Evolutionary conservation across 1,140 invertebrate genomes (phyloP).

Genomic region (Eciton burchellii): DNA sequence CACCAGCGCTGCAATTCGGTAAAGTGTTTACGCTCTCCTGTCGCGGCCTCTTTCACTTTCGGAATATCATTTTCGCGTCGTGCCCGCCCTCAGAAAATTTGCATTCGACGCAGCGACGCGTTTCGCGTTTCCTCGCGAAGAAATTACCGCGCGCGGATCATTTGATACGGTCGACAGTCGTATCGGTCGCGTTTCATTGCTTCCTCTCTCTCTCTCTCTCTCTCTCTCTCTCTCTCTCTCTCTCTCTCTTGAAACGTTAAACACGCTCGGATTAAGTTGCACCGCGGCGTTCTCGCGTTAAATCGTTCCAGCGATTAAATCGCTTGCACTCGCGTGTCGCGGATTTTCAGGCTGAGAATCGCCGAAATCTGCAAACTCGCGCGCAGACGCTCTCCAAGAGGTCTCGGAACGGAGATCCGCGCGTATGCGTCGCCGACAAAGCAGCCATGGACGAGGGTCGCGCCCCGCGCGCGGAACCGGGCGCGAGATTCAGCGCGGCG

Average conservation of each 20-base stretch:
- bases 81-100: constrained; percentile 57
- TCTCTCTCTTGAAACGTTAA: constrained; percentile 5
- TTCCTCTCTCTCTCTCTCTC: too few relatives aligned
- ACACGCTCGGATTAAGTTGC: neutral
- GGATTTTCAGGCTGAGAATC: neutral
- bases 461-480: neutral
- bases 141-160: constrained; percentile 21
- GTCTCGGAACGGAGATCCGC: neutral
- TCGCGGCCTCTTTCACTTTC: constrained; percentile 59
- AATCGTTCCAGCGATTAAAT: constrained; percentile 10
- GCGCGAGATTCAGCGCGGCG: constrained; percentile 58
- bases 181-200: neutral
- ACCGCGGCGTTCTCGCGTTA: neutral
- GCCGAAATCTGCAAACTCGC: neutral
- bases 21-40: constrained; percentile 50
- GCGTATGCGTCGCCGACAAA: too few relatives aligned
- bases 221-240: too few relatives aligned
- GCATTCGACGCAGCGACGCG: constrained; percentile 16
- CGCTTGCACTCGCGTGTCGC: neutral
- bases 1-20: constrained; percentile 50
- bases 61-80: constrained; percentile 67
- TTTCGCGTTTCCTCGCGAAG: constrained; percentile 34
- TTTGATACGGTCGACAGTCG: constrained; percentile 38
- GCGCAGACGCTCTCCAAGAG: too few relatives aligned
- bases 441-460: constrained; percentile 31